phyloP scores from a whole-genome alignment of 1,140 invertebrate genomes.

The Drosophila serrata region DNA sequence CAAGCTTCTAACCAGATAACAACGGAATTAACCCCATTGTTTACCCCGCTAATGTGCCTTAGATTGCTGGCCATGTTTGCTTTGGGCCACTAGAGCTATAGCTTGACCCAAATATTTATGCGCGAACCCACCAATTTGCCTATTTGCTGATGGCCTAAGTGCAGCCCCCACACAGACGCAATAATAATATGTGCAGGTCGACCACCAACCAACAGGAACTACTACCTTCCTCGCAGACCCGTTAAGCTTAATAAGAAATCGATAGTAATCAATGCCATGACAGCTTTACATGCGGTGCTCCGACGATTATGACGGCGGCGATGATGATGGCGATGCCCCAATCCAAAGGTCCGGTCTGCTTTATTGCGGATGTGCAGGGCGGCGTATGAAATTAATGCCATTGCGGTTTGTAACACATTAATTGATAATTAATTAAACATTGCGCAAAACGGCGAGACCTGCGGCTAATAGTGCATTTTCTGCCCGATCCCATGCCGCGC shows the following conservation, averaged over 20 bases:
- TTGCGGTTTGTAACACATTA: constrained; percentile 80
- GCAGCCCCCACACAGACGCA: constrained; percentile 18
- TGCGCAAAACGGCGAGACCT: constrained; percentile 69
- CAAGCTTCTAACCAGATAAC: constrained; percentile 16
- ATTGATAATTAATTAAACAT: constrained; percentile 84
- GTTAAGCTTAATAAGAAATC: constrained; percentile 72
- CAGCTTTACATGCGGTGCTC: constrained; percentile 52
- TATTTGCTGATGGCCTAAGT: constrained; percentile 51
- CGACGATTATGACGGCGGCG: constrained; percentile 18
- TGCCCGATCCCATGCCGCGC: constrained; percentile 17
- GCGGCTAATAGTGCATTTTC: constrained; percentile 66
- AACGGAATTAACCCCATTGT: constrained; percentile 34
- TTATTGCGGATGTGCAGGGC: constrained; percentile 69
- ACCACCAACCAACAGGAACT: constrained; percentile 3
- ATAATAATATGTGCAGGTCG: constrained; percentile 27
- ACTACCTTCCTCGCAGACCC: constrained; percentile 11
- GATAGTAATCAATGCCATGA: constrained; percentile 65
- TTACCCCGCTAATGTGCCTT: constrained; percentile 36
- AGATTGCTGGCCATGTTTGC: constrained; percentile 35
- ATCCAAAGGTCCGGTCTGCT: constrained; percentile 27
- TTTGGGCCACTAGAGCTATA: constrained; percentile 9
- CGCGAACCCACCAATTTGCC: constrained; percentile 41
- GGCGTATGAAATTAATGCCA: constrained; percentile 79
- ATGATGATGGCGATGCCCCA: constrained; percentile 19
- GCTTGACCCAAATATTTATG: constrained; percentile 63